These are phyloP conservation scores for Yponomeuta plumbellus DNA, from an alignment of 2,888 invertebrate species.

Conservation along the genomic window DNA sequence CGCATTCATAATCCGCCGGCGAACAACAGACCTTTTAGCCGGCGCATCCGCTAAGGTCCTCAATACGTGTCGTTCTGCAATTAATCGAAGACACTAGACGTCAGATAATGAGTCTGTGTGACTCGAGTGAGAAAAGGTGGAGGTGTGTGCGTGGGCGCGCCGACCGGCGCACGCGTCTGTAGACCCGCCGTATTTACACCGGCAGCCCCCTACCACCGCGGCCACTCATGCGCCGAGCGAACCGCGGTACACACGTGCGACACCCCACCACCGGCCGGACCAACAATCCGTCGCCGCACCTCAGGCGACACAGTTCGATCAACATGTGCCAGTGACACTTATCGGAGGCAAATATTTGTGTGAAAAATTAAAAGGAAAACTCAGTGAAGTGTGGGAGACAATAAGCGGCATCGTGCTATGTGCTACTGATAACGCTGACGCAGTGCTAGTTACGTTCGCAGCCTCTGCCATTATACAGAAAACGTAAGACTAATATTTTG, in stretches of 20 bases:
- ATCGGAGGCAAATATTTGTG: constrained; percentile 1
- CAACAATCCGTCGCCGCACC: constrained; percentile 30
- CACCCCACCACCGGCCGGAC: constrained; percentile 36
- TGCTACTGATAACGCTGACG: constrained; percentile 53
- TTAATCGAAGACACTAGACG: constrained; percentile 25
- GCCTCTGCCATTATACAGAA: constrained; percentile 65
- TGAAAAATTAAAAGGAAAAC: constrained; percentile 27
- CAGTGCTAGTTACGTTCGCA: constrained; percentile 56
- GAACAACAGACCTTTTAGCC: not conserved
- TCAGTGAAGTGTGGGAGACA: constrained; percentile 42
- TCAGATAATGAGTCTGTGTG: constrained; percentile 22
- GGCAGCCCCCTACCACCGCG: constrained; percentile 70
- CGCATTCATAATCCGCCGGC: not conserved
- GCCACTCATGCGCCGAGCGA: constrained; percentile 73
- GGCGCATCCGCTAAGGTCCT: constrained; percentile 37
- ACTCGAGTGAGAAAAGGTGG: constrained; percentile 36
- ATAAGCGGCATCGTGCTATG: constrained; percentile 56
- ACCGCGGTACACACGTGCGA: constrained; percentile 67
- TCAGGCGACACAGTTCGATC: constrained; percentile 41
- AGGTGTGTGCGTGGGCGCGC: constrained; percentile 42
- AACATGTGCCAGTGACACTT: constrained; percentile 61
- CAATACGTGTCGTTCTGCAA: constrained; percentile 38
- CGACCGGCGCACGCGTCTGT: constrained; percentile 43
- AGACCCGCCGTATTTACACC: constrained; percentile 65
- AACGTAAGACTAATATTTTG: constrained; percentile 52